Percentiles rank a stretch among this genome's conserved stretches.
Conservation (phyloP, 2,797 vertebrate genomes). For the Coilia nasus region DNA sequence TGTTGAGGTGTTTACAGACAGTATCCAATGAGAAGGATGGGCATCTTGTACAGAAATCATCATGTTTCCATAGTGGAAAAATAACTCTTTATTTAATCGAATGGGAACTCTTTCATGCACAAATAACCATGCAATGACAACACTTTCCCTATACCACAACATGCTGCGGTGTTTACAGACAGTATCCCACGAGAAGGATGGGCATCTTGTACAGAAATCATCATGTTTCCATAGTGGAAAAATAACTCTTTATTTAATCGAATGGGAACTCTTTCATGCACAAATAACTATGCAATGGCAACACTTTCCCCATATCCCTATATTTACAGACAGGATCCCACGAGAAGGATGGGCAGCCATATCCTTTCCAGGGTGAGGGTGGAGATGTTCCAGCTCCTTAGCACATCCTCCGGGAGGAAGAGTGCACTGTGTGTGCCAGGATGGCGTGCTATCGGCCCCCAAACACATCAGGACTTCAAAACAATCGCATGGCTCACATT, state of each 20-base stretch:
- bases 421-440: constrained; percentile 4
- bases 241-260: neutral
- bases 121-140: neutral
- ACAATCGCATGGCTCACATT: constrained; percentile 36
- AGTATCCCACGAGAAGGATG: neutral
- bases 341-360: neutral
- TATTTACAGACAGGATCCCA: neutral
- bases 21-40: neutral
- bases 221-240: neutral
- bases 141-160: neutral
- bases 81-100: neutral
- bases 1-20: neutral
- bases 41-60: neutral
- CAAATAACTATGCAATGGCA: neutral
- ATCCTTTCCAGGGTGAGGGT: neutral
- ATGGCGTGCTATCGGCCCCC: neutral
- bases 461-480: constrained; percentile 15
- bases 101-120: neutral
- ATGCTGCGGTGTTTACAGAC: neutral
- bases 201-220: neutral
- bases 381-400: constrained; percentile 20
- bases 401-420: constrained; percentile 10
- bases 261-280: neutral
- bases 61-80: neutral
- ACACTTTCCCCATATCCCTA: neutral